Evolutionary conservation across 2,888 invertebrate genomes (phyloP).

Genomic region (Invenusta paracnida): DNA sequence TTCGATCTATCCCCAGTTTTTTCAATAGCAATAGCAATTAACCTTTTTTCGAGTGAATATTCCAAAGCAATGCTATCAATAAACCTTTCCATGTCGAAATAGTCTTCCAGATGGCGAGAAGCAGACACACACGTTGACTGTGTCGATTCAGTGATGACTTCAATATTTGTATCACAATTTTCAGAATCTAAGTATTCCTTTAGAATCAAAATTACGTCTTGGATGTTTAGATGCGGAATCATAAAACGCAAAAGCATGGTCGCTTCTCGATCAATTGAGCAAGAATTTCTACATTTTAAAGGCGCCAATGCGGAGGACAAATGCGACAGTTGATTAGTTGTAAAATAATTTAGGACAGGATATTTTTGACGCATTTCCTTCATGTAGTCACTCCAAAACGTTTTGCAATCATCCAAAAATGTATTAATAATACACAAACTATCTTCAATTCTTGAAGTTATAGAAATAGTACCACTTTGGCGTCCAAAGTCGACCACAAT

Average conservation of each 20-base stretch:
- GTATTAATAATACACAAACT: neutral
- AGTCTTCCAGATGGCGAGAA: too few species aligned
- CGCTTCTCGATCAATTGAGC: too few species aligned
- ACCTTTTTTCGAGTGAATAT: neutral
- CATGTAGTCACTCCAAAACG: neutral
- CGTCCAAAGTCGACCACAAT: neutral
- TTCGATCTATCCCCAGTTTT: neutral
- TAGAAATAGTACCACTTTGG: neutral
- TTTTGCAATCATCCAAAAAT: neutral
- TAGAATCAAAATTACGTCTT: neutral
- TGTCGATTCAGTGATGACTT: too few species aligned
- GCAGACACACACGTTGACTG: too few species aligned
- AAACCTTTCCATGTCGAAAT: neutral
- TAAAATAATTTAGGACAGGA: neutral
- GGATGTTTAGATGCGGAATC: neutral
- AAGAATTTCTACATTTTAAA: too few species aligned
- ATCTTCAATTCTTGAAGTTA: neutral
- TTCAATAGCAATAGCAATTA: neutral
- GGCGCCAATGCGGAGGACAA: neutral
- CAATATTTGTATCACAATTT: neutral
- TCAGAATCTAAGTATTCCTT: neutral
- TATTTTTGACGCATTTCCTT: neutral
- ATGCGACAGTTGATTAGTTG: neutral
- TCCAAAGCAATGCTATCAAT: neutral
- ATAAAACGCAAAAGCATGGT: neutral